Percentiles rank a stretch among this genome's conserved stretches.
These are phyloP conservation scores for Antechinus stuartii DNA, from an alignment of 2,113 vertebrate genomes.

Conservation along the genomic window DNA sequence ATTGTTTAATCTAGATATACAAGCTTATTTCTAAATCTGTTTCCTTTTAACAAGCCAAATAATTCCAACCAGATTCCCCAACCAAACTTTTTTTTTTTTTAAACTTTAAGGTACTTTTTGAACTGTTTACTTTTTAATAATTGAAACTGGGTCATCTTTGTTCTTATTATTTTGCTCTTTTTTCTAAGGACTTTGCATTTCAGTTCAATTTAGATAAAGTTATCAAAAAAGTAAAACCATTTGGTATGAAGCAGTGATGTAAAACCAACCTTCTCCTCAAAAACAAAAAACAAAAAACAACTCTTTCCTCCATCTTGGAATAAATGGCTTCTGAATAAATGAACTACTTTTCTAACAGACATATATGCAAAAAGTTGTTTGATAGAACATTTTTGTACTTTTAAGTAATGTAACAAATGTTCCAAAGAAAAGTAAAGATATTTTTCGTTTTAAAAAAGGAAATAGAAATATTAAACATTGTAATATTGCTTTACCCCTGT, in stretches of 20 bases:
- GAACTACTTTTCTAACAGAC: background rate
- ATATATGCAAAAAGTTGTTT: background rate
- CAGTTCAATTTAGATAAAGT: background rate
- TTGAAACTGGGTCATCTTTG: background rate
- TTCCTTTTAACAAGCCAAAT: background rate
- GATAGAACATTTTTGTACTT: background rate
- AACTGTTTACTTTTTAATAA: background rate
- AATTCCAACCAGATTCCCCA: background rate
- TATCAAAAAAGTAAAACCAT: background rate
- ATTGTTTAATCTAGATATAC: background rate
- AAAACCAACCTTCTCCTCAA: background rate
- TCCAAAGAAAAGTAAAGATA: background rate
- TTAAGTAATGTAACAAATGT: background rate
- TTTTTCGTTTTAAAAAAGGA: background rate
- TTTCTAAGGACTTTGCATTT: background rate
- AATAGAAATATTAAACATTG: background rate
- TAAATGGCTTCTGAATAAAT: background rate
- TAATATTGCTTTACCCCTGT: background rate
- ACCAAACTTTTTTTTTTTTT: background rate
- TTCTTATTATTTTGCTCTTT: background rate
- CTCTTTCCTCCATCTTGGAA: background rate
- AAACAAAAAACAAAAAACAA: too few species aligned
- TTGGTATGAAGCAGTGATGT: background rate
- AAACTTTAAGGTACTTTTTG: background rate
- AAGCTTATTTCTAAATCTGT: background rate